A percentile compares a stretch with the other conserved stretches of the same genome.
Evolutionary conservation across 2,888 invertebrate species (phyloP).

Genomic region (Ornithoptera alexandrae): DNA sequence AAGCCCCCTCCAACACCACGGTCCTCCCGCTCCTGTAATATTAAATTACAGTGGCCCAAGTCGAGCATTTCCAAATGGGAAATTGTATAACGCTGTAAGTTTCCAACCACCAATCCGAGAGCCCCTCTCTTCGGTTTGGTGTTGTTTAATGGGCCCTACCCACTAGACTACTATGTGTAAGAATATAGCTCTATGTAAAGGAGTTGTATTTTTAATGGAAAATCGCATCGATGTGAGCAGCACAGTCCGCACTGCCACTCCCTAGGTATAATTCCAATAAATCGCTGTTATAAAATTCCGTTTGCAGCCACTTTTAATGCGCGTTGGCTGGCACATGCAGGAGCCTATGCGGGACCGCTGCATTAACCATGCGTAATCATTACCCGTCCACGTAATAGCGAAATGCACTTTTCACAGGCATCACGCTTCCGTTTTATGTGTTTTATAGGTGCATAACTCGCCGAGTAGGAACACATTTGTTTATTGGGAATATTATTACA

Average conservation of each 20-base stretch:
- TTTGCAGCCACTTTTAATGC: conserved; percentile 39
- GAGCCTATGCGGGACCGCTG: conserved; percentile 20
- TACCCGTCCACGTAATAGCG: conserved; percentile 30
- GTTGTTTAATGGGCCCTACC: no score
- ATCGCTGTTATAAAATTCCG: conserved; percentile 51
- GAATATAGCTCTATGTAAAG: no score
- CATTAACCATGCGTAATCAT: conserved; percentile 34
- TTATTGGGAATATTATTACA: no score
- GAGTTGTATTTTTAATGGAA: no score
- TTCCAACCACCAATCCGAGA: conserved; percentile 34
- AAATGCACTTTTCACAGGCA: conserved; percentile 23
- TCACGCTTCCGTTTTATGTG: no score
- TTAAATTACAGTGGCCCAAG: conserved; percentile 75
- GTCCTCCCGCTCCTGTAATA: conserved; percentile 65
- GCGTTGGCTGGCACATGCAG: conserved; percentile 36
- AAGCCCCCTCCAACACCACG: conserved; percentile 59
- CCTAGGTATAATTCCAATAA: conserved; percentile 45
- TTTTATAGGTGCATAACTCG: no score
- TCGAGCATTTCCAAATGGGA: conserved; percentile 74
- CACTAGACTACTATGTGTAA: no score
- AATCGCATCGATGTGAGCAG: conserved; percentile 28
- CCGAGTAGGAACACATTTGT: no score
- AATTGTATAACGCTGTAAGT: conserved; percentile 60
- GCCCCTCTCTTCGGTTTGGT: no score
- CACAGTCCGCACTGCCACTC: conserved; percentile 44